Base-by-base conservation (phyloP, 1,140 invertebrate genomes). In the Conopomorpha cramerella region DNA sequence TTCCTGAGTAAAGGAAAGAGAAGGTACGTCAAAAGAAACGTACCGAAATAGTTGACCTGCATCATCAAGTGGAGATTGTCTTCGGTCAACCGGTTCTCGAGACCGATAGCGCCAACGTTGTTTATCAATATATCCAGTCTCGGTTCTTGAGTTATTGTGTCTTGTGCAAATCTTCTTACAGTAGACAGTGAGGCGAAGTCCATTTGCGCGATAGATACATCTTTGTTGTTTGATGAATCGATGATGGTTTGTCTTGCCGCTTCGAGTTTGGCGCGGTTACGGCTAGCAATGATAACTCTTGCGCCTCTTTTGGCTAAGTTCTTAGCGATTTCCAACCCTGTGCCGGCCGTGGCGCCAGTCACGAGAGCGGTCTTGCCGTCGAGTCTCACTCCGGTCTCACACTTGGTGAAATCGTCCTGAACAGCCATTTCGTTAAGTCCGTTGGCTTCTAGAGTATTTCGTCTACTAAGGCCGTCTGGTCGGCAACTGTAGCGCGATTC, bases 331-430 rank as follows among this genome's bases (percentile, higher is more conserved):
- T 89, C 89, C 67, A 86, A 86, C 8, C 92, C 92, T 49, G 94
- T 91, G 1, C 92, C 92, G 36, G 83, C 83, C 63, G 89, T 93
- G 8, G 86, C 84, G 29, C 92, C 91, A 14, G 91, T 93, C 18
- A 94, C 70, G 18, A 94, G 81, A 2, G 85, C 80, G 11, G 87
- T 79, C 78, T 92, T 91, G 1, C 79, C 83, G 35, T 82, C 63
- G 0, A 84, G 30, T 15, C 41, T 45, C 2, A n/a, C n/a, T n/a
- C n/a, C n/a, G n/a, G n/a, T n/a, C n/a, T n/a, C n/a, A n/a, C n/a
- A n/a, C n/a, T n/a, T n/a, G n/a, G n/a, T n/a, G n/a, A n/a, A n/a
- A n/a, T n/a, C n/a, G n/a, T n/a, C n/a, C n/a, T n/a, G n/a, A n/a
- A n/a, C n/a, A n/a, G n/a, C n/a, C n/a, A n/a, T n/a, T n/a, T n/a